Percentiles rank a stretch among this genome's conserved stretches.
Evolutionary conservation across 2,797 vertebrate species (phyloP).

Genomic region (Sciurus carolinensis): DNA sequence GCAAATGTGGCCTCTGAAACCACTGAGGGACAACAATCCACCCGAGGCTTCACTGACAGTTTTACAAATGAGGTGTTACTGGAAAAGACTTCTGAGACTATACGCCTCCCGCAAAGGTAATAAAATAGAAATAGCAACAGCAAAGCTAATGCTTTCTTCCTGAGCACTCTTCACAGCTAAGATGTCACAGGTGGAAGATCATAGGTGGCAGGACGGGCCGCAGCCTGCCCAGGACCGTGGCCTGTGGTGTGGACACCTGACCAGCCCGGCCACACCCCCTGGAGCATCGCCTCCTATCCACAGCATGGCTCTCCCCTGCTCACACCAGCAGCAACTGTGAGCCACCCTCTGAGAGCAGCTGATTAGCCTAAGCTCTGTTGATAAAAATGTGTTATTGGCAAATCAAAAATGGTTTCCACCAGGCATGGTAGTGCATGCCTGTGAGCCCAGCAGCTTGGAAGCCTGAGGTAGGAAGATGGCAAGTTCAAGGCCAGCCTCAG

Average conservation of each 20-base stretch:
- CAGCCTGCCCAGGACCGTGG: no score
- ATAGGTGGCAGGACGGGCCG: neutral
- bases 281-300: rapidly evolving
- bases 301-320: neutral
- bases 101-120: rapidly evolving
- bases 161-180: neutral
- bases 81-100: neutral
- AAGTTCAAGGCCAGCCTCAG: no score
- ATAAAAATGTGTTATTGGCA: neutral
- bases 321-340: neutral
- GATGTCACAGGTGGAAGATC: neutral
- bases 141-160: neutral
- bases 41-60: rapidly evolving
- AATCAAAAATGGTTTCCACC: neutral
- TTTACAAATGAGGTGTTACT: rapidly evolving
- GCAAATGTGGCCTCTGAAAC: neutral
- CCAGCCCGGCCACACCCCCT: no score
- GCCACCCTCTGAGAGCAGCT: neutral
- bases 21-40: neutral
- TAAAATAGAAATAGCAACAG: rapidly evolving
- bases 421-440: no score
- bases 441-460: no score
- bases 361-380: neutral
- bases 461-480: no score
- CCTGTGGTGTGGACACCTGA: rapidly evolving